These are phyloP conservation scores for Sinopyrophorus schimmeli DNA, from an alignment of 2,888 invertebrate genomes.

Conservation along the genomic window DNA sequence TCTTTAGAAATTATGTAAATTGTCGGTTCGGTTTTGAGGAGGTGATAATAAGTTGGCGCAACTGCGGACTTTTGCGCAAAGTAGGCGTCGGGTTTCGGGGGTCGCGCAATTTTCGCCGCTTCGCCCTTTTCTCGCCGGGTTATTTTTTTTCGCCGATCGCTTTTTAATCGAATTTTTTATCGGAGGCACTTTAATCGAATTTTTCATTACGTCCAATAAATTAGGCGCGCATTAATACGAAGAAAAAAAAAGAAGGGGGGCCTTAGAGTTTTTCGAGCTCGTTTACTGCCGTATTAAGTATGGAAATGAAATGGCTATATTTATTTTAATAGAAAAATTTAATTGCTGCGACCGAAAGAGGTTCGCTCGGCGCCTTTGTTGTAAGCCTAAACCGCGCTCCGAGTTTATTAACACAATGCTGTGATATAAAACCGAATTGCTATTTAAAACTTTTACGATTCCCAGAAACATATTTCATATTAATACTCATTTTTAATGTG, in stretches of 20 bases:
- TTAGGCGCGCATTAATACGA: slow-evolving; percentile 9
- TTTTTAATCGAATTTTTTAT: slow-evolving; percentile 2
- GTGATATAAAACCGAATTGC: slow-evolving; percentile 47
- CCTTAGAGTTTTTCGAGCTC: slow-evolving; percentile 13
- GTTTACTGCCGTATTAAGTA: slow-evolving; percentile 41
- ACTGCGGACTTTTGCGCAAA: no score
- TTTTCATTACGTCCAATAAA: slow-evolving; percentile 13
- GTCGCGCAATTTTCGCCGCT: no score
- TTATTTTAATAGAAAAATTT: slow-evolving; percentile 48
- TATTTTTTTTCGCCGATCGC: neutral
- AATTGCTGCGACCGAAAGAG: slow-evolving; percentile 44
- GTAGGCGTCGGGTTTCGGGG: no score
- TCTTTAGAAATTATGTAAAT: no score
- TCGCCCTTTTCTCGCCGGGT: no score
- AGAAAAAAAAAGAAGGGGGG: neutral
- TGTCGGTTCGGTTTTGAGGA: no score
- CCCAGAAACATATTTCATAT: slow-evolving; percentile 47
- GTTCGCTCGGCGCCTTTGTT: slow-evolving; percentile 44
- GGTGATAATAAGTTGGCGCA: no score
- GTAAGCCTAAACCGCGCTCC: slow-evolving; percentile 38
- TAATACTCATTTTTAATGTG: slow-evolving; percentile 47
- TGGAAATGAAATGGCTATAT: slow-evolving; percentile 45
- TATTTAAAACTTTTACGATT: slow-evolving; percentile 48
- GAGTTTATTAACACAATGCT: slow-evolving; percentile 47
- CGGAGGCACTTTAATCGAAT: no score